Conservation (phyloP, 1,140 invertebrate genomes). For the Pristionchus pacificus region DNA sequence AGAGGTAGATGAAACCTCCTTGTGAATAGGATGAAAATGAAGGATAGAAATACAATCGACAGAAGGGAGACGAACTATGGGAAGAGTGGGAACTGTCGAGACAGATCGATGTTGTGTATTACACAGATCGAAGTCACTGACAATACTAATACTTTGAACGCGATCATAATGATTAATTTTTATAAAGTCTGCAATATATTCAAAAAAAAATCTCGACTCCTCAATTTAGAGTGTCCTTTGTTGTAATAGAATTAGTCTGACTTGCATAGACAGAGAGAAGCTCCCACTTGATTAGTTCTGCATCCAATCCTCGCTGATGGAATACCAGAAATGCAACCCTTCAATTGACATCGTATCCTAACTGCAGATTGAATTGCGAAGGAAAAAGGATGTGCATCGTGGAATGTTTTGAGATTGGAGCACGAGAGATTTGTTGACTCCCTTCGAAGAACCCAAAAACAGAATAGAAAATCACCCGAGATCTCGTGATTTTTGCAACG, state of each 20-base stretch:
- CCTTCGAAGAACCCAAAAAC: too few relatives aligned
- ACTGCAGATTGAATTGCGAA: too few relatives aligned
- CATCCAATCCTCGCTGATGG: background rate
- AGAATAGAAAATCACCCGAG: too few relatives aligned
- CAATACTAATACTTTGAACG: background rate
- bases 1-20: background rate
- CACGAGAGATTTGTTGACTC: too few relatives aligned
- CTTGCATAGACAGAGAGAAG: background rate
- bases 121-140: background rate
- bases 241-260: too few relatives aligned
- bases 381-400: too few relatives aligned
- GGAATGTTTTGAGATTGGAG: too few relatives aligned
- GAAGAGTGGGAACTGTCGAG: background rate
- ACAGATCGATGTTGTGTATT: background rate
- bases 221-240: background rate
- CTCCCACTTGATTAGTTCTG: background rate
- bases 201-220: too few relatives aligned
- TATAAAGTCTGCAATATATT: too few relatives aligned
- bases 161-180: background rate
- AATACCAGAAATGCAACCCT: background rate
- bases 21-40: background rate
- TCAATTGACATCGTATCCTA: too few relatives aligned
- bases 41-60: background rate
- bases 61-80: background rate
- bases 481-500: too few relatives aligned